Conservation (phyloP, 2,888 invertebrate species). For the Megastigmus dorsalis region DNA sequence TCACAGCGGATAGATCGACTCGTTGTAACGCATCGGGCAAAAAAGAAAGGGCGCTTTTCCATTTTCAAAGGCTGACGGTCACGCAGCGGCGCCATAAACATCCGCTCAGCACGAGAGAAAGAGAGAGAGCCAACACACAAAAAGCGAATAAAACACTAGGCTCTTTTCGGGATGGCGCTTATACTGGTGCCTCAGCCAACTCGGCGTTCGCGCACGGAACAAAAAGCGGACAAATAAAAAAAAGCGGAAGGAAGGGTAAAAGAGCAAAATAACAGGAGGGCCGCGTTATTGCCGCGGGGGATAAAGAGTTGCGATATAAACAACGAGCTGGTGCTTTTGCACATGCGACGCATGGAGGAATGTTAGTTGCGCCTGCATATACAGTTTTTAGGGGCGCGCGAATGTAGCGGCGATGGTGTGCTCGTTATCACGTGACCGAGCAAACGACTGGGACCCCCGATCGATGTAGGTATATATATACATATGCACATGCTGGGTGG, state of each 20-base stretch:
- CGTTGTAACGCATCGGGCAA: neutral
- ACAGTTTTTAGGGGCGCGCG: neutral
- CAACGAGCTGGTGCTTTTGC: no score
- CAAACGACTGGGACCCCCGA: no score
- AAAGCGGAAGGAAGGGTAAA: no score
- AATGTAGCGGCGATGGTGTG: neutral
- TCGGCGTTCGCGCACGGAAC: no score
- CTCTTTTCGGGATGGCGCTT: no score
- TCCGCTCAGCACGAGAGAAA: neutral
- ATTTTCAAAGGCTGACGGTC: neutral
- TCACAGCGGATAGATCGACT: no score
- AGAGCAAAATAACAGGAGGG: no score
- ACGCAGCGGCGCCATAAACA: conserved; percentile 16
- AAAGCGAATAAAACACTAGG: no score
- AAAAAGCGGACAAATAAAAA: no score
- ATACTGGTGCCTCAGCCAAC: no score
- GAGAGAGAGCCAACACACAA: neutral
- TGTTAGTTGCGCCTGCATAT: no score
- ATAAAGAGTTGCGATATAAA: neutral
- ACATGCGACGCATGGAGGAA: conserved; percentile 22
- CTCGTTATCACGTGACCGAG: conserved; percentile 15
- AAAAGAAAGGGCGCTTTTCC: neutral
- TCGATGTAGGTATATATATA: no score
- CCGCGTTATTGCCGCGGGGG: conserved; percentile 8
- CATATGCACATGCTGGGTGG: neutral